Conservation (phyloP, 2,113 vertebrate genomes). For the Phalacrocorax brasilianus region DNA sequence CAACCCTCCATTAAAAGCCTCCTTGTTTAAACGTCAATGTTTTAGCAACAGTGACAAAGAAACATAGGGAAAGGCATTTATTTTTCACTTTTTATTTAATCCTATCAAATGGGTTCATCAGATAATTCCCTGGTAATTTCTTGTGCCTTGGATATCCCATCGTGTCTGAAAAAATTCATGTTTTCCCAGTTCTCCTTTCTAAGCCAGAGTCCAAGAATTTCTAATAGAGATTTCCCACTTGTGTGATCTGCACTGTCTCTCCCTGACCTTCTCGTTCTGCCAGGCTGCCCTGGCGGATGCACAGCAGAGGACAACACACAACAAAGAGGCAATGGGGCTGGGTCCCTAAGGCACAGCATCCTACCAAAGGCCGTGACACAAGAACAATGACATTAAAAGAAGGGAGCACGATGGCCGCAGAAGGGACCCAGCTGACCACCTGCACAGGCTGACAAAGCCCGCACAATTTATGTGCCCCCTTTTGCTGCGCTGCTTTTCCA, state of each 20-base stretch:
- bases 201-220: not conserved
- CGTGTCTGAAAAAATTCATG: not conserved
- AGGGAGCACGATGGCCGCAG: not conserved
- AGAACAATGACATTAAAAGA: not conserved
- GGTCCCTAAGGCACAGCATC: not conserved
- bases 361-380: not conserved
- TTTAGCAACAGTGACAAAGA: conserved; percentile 68
- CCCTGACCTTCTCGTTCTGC: not conserved
- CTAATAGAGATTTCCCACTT: not conserved
- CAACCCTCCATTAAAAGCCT: conserved; percentile 72
- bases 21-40: conserved; percentile 73
- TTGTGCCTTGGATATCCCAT: not conserved
- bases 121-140: not conserved
- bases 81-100: conserved; percentile 52
- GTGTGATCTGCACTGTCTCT: not conserved
- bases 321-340: not conserved
- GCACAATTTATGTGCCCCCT: not conserved
- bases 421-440: not conserved
- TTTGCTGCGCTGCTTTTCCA: not conserved
- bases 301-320: not conserved
- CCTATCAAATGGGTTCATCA: not conserved
- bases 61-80: conserved; percentile 33
- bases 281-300: not conserved
- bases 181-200: not conserved
- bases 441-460: not conserved